Conservation (phyloP, 2,113 vertebrate genomes). For the Beaufortia kweichowensis region DNA sequence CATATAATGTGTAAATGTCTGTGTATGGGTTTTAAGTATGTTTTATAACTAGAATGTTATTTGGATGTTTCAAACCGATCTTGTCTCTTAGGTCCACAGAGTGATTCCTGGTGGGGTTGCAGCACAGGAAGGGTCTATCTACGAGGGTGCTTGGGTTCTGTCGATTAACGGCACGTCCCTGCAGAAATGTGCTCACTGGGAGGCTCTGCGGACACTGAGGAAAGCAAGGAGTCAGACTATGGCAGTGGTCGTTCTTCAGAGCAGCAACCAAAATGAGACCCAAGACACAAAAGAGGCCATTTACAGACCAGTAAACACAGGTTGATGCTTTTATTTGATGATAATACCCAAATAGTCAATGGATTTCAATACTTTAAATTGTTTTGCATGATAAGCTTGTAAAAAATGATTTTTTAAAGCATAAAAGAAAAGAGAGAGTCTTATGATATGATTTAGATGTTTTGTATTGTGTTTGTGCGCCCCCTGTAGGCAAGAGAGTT, state of each 20-base stretch:
- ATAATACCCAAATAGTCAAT: background rate
- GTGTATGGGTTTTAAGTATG: too few species aligned
- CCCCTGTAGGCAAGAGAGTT: constrained; percentile 59
- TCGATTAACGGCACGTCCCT: constrained; percentile 77
- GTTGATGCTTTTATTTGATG: constrained; percentile 46
- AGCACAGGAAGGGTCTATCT: constrained; percentile 73
- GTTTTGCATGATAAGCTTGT: too few species aligned
- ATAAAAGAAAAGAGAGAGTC: background rate
- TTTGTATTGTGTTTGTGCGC: background rate
- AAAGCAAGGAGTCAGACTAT: constrained; percentile 63
- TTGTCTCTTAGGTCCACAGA: constrained; percentile 69
- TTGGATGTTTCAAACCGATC: background rate
- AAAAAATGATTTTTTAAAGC: background rate
- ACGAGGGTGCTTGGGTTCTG: constrained; percentile 70
- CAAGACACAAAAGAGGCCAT: constrained; percentile 28
- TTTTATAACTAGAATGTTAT: background rate
- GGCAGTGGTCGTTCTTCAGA: constrained; percentile 76
- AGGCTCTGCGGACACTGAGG: constrained; percentile 70
- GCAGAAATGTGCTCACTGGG: constrained; percentile 65
- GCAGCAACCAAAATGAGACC: constrained; percentile 9
- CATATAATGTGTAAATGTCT: too few species aligned
- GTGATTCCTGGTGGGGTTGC: constrained; percentile 73
- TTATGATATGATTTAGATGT: background rate
- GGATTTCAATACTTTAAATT: background rate
- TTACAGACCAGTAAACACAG: constrained; percentile 23